Percentiles rank a stretch among this genome's conserved stretches.
Evolutionary conservation across 2,888 invertebrate species (phyloP).

Genomic region (Alentia gelatinosa): DNA sequence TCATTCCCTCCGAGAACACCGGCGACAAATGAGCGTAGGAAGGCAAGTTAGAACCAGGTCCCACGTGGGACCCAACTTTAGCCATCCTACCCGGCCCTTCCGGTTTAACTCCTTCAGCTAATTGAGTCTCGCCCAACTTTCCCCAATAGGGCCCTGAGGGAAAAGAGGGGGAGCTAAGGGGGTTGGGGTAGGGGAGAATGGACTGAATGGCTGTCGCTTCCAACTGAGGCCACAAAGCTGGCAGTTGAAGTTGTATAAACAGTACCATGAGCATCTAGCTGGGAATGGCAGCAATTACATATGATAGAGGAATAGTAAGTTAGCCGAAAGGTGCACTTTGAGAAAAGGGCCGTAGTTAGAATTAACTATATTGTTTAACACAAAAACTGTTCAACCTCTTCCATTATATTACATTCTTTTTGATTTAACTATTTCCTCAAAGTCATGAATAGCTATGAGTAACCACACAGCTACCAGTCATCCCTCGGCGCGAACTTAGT

Average conservation of each 20-base stretch:
- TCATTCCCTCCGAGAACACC: neutral
- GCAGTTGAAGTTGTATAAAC: neutral
- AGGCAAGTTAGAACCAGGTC: neutral
- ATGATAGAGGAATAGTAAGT: no score
- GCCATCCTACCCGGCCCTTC: neutral
- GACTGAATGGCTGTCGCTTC: neutral
- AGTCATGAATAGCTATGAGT: no score
- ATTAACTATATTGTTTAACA: no score
- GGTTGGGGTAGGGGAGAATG: neutral
- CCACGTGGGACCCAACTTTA: constrained; percentile 8
- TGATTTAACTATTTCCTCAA: no score
- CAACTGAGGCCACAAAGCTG: neutral
- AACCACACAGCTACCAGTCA: no score
- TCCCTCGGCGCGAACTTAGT: neutral
- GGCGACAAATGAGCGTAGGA: neutral
- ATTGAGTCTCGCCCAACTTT: constrained; percentile 22
- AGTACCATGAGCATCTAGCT: neutral
- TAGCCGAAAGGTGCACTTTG: no score
- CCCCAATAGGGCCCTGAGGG: neutral
- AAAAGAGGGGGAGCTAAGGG: neutral
- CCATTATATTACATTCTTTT: no score
- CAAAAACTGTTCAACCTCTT: no score
- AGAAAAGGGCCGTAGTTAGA: no score
- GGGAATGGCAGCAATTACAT: no score
- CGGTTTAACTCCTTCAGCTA: neutral